Evolutionary conservation across 1,140 invertebrate genomes (phyloP).

Genomic region (Drosophila mauritiana): DNA sequence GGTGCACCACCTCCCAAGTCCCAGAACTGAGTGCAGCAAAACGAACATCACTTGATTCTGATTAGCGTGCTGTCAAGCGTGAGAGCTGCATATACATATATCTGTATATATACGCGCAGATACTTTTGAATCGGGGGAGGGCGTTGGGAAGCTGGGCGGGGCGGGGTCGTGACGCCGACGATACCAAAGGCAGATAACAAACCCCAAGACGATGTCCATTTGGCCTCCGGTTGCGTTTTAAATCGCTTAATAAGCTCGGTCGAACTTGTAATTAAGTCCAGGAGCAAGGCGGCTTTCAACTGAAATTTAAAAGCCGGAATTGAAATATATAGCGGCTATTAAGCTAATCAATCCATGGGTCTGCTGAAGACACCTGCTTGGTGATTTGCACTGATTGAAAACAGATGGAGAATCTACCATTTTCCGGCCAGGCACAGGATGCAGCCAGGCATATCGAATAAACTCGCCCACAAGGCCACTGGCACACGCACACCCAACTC

Average conservation of each 20-base stretch:
- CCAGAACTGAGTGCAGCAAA: constrained; percentile 55
- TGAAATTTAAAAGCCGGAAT: not conserved
- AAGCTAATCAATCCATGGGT: too few species aligned
- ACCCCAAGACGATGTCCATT: constrained; percentile 38
- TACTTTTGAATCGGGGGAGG: constrained; percentile 9
- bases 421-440: constrained; percentile 29
- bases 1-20: constrained; percentile 31
- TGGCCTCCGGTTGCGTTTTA: constrained; percentile 45
- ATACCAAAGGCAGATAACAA: constrained; percentile 53
- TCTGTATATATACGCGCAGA: constrained; percentile 18
- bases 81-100: constrained; percentile 55
- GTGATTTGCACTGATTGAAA: constrained; percentile 65
- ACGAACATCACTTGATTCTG: constrained; percentile 83
- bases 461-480: constrained; percentile 16
- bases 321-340: too few species aligned
- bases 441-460: constrained; percentile 40
- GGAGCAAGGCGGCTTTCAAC: constrained; percentile 10
- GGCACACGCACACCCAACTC: constrained; percentile 32
- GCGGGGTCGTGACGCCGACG: constrained; percentile 49
- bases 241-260: constrained; percentile 73
- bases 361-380: constrained; percentile 29
- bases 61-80: constrained; percentile 83
- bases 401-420: constrained; percentile 11
- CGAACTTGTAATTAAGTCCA: constrained; percentile 66
- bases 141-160: not conserved